Evolutionary conservation across 1,140 invertebrate species (phyloP).

Genomic region (Bombus picipes): DNA sequence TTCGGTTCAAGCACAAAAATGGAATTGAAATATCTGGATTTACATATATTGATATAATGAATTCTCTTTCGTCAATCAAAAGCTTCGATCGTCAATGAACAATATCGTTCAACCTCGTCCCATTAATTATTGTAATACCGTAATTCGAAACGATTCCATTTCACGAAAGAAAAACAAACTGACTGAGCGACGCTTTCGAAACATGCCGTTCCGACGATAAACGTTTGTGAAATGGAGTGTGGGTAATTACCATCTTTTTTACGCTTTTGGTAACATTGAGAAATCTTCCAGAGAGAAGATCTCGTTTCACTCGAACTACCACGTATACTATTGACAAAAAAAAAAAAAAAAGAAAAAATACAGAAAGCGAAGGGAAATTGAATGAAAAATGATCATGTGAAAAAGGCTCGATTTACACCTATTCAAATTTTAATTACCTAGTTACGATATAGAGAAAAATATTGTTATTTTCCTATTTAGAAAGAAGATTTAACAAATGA

Average conservation of each 20-base stretch:
- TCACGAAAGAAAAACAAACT: constrained; percentile 2
- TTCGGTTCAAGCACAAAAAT: background rate
- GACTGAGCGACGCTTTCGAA: background rate
- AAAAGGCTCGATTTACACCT: background rate
- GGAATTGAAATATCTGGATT: background rate
- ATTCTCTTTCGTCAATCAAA: background rate
- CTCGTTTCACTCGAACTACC: constrained; percentile 2
- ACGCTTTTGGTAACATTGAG: constrained; percentile 33
- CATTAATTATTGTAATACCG: background rate
- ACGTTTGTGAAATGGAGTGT: background rate
- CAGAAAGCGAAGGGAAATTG: no score
- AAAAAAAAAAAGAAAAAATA: background rate
- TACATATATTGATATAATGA: background rate
- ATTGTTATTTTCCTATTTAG: background rate
- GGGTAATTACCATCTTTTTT: constrained; percentile 28
- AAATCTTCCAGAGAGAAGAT: constrained; percentile 5
- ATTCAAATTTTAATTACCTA: background rate
- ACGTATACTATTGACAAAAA: background rate
- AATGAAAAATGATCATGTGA: background rate
- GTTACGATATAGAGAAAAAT: background rate
- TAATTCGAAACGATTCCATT: background rate
- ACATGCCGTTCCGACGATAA: background rate
- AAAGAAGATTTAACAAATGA: background rate
- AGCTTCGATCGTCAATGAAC: constrained; percentile 12
- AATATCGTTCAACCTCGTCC: background rate